Base-by-base conservation (phyloP, 1,140 invertebrate genomes). In the Papilio polyxenes region DNA sequence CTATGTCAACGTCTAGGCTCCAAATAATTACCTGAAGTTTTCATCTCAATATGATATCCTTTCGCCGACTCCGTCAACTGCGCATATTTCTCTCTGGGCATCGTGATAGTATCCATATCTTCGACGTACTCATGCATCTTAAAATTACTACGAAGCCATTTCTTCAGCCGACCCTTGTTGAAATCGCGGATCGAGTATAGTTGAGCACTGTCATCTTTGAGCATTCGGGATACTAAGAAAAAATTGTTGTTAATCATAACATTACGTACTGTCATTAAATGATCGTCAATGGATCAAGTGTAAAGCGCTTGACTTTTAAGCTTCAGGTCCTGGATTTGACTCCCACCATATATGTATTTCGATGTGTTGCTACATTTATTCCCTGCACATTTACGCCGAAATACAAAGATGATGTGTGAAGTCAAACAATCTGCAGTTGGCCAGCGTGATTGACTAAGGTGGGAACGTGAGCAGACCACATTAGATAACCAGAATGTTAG, bases 61-160 rank as follows among this genome's bases (percentile, higher is more conserved):
- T 79, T 56, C 56, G 80, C 77, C 6, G 20, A 40, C 5, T 81
- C 77, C 56, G 79, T 48, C 40, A 82, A 51, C 62, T 78, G 44
- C 13, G 40, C 76, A 79, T 82, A 87, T 62, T 74, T 78, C 44
- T 87, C 86, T 65, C 81, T 87, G 3, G 76, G 49, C 37, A 87
- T 37, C 40, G 69, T 81, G n/a, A 74, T 65, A 48, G 81, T 69
- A 80, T 87, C 86, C 62, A 87, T 83, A 56, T 77, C 20, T 51
- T 87, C 56, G 3, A 75, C 31, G 62, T 81, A 85, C 5, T 81
- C 56, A 69, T 87, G 82, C 76, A 87, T 81, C 31, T 72, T n/a
- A 51, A 82, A 76, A 48, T 85, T 82, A 31, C 80, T 82, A 10
- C 81, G 53, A 23, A 87, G 82, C 86, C 86, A 87, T 59, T 78